Conservation (phyloP, 2,888 invertebrate species). For the Scaptomyza parva region DNA sequence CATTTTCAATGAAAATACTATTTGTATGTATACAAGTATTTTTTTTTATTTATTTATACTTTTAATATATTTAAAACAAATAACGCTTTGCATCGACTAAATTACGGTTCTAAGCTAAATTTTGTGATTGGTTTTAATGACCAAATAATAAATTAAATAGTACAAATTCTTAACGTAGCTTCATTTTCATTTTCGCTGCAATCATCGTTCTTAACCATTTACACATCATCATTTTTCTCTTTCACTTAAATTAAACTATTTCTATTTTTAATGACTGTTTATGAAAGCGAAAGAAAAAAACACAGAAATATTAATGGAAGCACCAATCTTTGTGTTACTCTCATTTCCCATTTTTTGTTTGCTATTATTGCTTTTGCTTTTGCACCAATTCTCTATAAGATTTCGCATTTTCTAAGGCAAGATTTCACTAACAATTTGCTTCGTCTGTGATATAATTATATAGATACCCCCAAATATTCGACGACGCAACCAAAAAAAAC, state of each 20-base stretch:
- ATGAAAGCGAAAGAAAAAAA: constrained; percentile 72
- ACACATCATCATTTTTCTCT: constrained; percentile 40
- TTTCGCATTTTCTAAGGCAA: constrained; percentile 69
- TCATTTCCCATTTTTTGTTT: constrained; percentile 41
- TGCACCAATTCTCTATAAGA: constrained; percentile 60
- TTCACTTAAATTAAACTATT: constrained; percentile 76
- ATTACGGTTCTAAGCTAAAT: constrained; percentile 60
- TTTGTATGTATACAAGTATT: constrained; percentile 6
- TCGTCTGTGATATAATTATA: constrained; percentile 44
- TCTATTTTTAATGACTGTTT: constrained; percentile 78
- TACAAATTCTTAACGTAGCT: constrained; percentile 52
- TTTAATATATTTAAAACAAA: constrained; percentile 42
- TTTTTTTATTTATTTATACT: constrained; percentile 30
- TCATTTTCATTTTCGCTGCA: constrained; percentile 48
- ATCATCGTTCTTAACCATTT: constrained; percentile 28
- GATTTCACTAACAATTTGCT: constrained; percentile 72
- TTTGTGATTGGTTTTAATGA: constrained; percentile 53
- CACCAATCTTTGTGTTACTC: constrained; percentile 61
- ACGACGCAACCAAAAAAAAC: constrained; percentile 40
- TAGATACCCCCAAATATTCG: constrained; percentile 55
- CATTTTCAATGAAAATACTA: neutral
- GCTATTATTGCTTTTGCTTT: constrained; percentile 13
- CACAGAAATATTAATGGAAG: constrained; percentile 68
- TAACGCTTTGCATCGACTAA: constrained; percentile 47
- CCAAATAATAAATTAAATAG: constrained; percentile 74